Base-by-base conservation (phyloP, 2,797 vertebrate species). In the Lacerta bilineata region DNA sequence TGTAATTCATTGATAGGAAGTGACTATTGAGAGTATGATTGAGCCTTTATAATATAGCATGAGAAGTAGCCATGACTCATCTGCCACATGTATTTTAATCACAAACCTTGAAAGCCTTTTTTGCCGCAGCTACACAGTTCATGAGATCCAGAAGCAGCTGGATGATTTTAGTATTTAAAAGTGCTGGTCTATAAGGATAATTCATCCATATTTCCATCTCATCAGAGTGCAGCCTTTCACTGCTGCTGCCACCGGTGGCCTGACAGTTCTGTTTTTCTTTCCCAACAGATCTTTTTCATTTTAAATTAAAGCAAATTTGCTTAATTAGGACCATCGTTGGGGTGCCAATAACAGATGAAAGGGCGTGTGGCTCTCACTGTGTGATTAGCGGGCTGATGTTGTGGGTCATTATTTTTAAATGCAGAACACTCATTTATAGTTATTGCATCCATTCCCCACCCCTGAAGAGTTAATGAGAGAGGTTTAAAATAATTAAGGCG, bases 281-380 rank as follows among this genome's bases (percentile, higher is more conserved):
- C 61, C 10, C 75, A 81, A 75, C 75, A 81, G 78, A 41, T 90
- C 10, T 69, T 91, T 88, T 85, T 80, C 72, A 72, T 72, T 41
- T 59, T 87, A 61, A 92, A 89, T 84, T 72, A 86, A 81, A 76
- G 64, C 82, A 80, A 17, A 46, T 77, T 87, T 79, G 23, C 78
- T 87, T 88, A 83, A 87, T 87, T 72, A 41, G 23, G 83, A 84
- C 3, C 29, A 41, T 77, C 27, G 71, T 33, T 86, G 80, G 29
- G 72, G 11, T 86, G 80, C 55, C 79, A 55, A 39, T 68, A 88
- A 29, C 55, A 68, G 43, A 88, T 68, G 39, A 69, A 88, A 83
- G 43, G 18, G 23, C 2, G 4, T 71, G 29, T 11, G 7, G 43
- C 25, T 83, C 59, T 68, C 69, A 74, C 72, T 83, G 61, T 55